Base-by-base conservation (phyloP, 2,797 vertebrate species). In the Sciaenops ocellatus region DNA sequence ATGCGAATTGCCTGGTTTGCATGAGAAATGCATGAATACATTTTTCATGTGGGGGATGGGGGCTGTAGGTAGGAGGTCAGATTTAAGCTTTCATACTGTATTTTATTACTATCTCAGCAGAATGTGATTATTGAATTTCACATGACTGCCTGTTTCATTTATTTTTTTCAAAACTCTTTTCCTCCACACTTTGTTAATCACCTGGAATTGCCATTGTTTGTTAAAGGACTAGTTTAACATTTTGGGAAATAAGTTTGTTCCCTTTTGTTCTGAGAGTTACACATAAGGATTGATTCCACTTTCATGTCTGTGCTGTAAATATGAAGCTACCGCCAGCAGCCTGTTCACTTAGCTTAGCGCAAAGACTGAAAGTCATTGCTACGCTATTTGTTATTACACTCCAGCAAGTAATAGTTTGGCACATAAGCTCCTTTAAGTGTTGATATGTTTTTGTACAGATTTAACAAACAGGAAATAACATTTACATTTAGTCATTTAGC, bases 1-100 rank as follows among this genome's bases (percentile, higher is more conserved):
- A 56, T 70, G 69, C 46, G 60, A 88, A 84, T 9, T 54, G 56
- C 56, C 10, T 64, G 63, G 82, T 92, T 87, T 89, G 80, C 84
- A 89, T 89, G 84, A 86, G 71, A 84, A 89, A 79, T 68, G 74
- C 73, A 80, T 85, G 76, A 87, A 87, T 85, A 71, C 57, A 59
- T 84, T 86, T 82, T 46, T 51, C 34, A 38, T 38, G 34, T 1
- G 3, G n/a, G 4, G 59, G 20, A 51, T 4, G 57, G 28, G 55
- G 30, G 76, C 55, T 85, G 73, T 74, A 84, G 73, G 80, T 81
- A 69, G 50, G 48, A 63, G 69, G 63, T 69, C 62, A 68, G 56
- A 82, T 73, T 55, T 69, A 75, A 60, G 61, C 65, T 61, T 65
- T 79, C 17, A 54, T 55, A 51, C 34, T 24, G 18, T 64, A 64